Percentiles rank a stretch among this genome's conserved stretches.
Evolutionary conservation across 2,113 vertebrate genomes (phyloP).

Genomic region (Gymnocephalus cernua): DNA sequence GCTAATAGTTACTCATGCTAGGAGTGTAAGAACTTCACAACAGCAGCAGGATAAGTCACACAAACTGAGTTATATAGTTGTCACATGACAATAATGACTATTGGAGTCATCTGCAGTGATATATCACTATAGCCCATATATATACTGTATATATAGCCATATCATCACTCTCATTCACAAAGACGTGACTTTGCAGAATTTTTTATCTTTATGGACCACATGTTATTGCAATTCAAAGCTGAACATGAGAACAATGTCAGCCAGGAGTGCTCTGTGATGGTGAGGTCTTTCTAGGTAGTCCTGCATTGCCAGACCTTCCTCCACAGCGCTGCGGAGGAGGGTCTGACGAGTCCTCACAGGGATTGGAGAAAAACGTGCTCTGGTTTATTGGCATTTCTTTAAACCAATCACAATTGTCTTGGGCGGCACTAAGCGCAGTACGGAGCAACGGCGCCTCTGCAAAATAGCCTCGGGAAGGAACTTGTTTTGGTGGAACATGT

Average conservation of each 20-base stretch:
- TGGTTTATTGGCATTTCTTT: no score
- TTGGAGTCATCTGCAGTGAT: background rate
- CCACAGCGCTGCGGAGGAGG: no score
- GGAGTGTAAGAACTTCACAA: background rate
- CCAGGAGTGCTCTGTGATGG: conserved; percentile 4
- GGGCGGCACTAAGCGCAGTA: no score
- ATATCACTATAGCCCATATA: no score
- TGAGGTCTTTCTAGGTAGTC: background rate
- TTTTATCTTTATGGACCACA: background rate
- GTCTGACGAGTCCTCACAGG: no score
- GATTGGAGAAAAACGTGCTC: no score
- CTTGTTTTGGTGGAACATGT: no score
- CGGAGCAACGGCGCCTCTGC: no score
- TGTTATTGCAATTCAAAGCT: conserved; percentile 1
- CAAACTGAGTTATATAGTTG: background rate
- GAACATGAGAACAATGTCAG: background rate
- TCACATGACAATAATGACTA: background rate
- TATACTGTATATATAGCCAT: background rate
- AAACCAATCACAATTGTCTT: no score
- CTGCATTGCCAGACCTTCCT: no score
- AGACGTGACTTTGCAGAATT: background rate
- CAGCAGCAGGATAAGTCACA: background rate
- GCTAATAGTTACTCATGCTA: conserved; percentile 28
- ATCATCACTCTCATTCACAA: background rate
- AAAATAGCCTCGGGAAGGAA: no score